Percentiles rank a stretch among this genome's conserved stretches.
Conservation (phyloP, 1,140 invertebrate species). For the Elymnias hypermnestra region DNA sequence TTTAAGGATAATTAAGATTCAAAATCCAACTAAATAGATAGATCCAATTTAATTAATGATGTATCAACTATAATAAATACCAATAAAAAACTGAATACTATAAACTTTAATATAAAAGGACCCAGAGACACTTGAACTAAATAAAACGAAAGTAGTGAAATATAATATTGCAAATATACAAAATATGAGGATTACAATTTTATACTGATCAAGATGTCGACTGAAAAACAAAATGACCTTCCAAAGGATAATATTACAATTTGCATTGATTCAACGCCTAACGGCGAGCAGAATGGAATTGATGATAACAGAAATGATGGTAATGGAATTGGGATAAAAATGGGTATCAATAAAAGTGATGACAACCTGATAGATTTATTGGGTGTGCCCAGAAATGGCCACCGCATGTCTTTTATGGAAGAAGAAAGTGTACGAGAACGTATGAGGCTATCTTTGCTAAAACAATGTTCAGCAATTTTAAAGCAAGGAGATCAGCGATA, state of each 20-base stretch:
- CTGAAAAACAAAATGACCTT: constrained; percentile 20
- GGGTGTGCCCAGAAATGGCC: constrained; percentile 36
- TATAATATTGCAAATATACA: too few species aligned
- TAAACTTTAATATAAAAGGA: too few species aligned
- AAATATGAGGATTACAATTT: too few species aligned
- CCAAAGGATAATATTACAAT: constrained; percentile 23
- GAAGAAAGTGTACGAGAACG: constrained; percentile 80
- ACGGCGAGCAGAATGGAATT: constrained; percentile 34
- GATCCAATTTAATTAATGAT: too few species aligned
- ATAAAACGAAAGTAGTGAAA: too few species aligned
- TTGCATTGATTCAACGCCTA: constrained; percentile 20
- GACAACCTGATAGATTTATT: constrained; percentile 11
- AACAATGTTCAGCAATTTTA: constrained; percentile 80
- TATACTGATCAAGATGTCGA: constrained; percentile 27
- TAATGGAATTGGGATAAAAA: constrained; percentile 4
- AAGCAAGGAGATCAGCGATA: constrained; percentile 76
- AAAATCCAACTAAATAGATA: too few species aligned
- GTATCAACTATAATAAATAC: too few species aligned
- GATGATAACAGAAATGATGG: constrained; percentile 7
- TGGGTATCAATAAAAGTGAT: constrained; percentile 1
- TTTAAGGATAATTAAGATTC: too few species aligned
- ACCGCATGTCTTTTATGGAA: constrained; percentile 80
- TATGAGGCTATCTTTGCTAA: constrained; percentile 74
- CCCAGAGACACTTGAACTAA: too few species aligned
- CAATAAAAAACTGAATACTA: too few species aligned